Evolutionary conservation across 2,113 vertebrate genomes (phyloP), one percentile per base, ranked within the genome.

Genomic region (Mixornis gularis): DNA sequence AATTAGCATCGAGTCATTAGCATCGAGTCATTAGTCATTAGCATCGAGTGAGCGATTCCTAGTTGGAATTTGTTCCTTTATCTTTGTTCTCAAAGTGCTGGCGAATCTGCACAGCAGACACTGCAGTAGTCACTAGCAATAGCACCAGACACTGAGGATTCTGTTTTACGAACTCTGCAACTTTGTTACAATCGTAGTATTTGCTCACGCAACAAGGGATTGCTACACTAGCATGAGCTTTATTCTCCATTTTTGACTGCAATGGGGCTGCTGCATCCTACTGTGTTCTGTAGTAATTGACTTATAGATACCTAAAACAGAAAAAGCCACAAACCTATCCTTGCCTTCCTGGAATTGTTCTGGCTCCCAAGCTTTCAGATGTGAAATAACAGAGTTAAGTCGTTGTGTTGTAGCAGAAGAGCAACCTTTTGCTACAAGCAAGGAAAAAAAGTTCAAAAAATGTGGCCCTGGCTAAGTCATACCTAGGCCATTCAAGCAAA

Each of bases 161-260:
- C 19, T 59, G 21, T 66, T 71, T 87, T 79, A 59, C 19, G 6
- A 63, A 15, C 5, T 71, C 21, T 60, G 26, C 30, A 60, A 27
- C 38, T 60, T 55, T 32, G 29, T 77, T 44, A 46, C 10, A 71
- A 19, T 79, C 12, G 2, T 40, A 16, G 32, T 52, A 7, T 25
- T 71, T 68, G 49, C 8, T 18, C 0, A 0, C 36, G 44, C 26
- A 48, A 58, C 25, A 16, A 60, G 16, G 4, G 10, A 40, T 43
- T 78, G n/a, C 30, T 24, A 3, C 5, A 52, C 26, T 51, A 43
- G 36, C 82, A 22, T 79, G 36, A 43, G 48, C 19, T 69, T 70
- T 21, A 17, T 59, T 62, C 34, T 36, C 25, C 7, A 20, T 21
- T 29, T 93, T 49, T 66, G 7, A 62, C 26, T 58, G 40, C n/a